phyloP scores from a whole-genome alignment of 1,140 invertebrate genomes.

The Sitobion miscanthi region DNA sequence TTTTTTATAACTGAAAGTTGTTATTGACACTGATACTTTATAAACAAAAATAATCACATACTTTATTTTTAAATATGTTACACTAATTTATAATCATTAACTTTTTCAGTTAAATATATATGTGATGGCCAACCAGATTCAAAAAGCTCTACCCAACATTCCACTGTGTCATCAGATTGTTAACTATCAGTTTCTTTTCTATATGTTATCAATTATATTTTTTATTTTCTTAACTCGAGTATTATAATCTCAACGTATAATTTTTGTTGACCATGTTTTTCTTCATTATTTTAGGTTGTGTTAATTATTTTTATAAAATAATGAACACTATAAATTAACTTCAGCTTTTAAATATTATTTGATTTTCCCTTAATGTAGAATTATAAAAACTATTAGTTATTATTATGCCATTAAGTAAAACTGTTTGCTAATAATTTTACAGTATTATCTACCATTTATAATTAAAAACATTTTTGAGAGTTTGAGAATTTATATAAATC shows the following conservation, averaged over 20 bases:
- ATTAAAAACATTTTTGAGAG: neutral
- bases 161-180: constrained; percentile 42
- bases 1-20: too few species aligned
- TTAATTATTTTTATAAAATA: neutral
- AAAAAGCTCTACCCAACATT: constrained; percentile 58
- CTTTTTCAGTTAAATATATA: constrained; percentile 77
- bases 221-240: neutral
- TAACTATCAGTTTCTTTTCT: constrained; percentile 41
- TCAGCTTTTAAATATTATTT: neutral
- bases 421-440: neutral
- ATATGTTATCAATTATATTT: constrained; percentile 37
- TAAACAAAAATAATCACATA: neutral
- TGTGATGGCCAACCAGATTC: constrained; percentile 81
- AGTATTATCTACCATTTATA: neutral
- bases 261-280: constrained; percentile 24
- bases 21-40: too few species aligned
- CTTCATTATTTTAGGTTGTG: neutral
- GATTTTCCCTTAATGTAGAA: neutral
- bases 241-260: neutral
- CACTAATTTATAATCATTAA: constrained; percentile 33
- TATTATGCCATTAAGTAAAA: constrained; percentile 11
- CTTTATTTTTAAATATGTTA: neutral
- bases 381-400: neutral
- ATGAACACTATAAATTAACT: neutral
- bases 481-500: neutral